Conservation (phyloP, 2,888 invertebrate species). For the Cosmia pyralina region DNA sequence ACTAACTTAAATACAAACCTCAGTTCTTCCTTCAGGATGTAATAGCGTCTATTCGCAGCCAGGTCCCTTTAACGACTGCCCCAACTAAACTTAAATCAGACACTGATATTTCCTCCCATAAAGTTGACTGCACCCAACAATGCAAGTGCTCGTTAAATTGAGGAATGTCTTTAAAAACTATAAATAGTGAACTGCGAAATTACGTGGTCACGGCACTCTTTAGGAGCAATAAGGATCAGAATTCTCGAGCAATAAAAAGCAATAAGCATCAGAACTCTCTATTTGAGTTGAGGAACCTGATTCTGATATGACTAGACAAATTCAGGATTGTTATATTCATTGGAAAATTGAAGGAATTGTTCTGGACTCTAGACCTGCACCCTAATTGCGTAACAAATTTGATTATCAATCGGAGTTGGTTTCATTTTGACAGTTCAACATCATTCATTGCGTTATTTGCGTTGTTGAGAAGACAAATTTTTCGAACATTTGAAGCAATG, state of each 20-base stretch:
- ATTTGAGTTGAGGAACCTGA: neutral
- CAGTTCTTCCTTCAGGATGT: constrained; percentile 15
- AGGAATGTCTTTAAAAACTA: constrained; percentile 47
- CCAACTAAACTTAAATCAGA: constrained; percentile 28
- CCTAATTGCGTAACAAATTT: too few species aligned
- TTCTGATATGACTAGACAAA: neutral
- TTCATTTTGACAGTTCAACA: too few species aligned
- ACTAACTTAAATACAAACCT: neutral
- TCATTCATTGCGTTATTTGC: too few species aligned
- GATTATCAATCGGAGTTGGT: too few species aligned
- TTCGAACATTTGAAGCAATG: too few species aligned
- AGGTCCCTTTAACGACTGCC: constrained; percentile 4
- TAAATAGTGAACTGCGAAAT: constrained; percentile 40
- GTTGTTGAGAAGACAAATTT: too few species aligned
- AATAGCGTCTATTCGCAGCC: constrained; percentile 19
- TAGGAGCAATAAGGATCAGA: neutral
- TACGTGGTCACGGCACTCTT: neutral
- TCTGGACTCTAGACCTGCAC: too few species aligned
- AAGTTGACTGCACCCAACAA: constrained; percentile 39
- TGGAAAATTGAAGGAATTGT: neutral
- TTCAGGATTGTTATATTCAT: neutral
- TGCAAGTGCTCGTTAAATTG: constrained; percentile 30
- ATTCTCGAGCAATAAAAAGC: neutral
- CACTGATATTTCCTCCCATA: constrained; percentile 36
- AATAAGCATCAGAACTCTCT: neutral